A percentile compares a stretch with the other conserved stretches of the same genome.
Evolutionary conservation across 2,888 invertebrate genomes (phyloP).

Genomic region (Drosophila hamatofila): DNA sequence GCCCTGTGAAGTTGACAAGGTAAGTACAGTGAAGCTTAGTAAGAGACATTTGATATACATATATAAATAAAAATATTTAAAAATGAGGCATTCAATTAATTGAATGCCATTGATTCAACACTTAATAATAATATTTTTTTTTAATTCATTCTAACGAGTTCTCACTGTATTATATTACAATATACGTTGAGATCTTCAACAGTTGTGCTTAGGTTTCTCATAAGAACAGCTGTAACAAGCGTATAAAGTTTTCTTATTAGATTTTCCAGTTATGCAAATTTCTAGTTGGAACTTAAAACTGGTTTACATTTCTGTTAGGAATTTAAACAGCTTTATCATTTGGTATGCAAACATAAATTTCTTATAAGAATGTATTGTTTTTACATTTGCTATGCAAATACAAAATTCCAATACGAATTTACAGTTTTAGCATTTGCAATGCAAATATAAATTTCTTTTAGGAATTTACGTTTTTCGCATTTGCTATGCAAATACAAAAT

Average conservation of each 20-base stretch:
- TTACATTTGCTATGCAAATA: not conserved
- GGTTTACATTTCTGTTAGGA: not conserved
- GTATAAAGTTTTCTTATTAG: too few relatives aligned
- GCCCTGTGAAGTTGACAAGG: slow-evolving; percentile 87
- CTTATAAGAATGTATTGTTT: too few relatives aligned
- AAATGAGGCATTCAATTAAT: too few relatives aligned
- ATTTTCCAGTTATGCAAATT: not conserved
- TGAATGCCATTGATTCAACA: too few relatives aligned
- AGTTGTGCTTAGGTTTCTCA: not conserved
- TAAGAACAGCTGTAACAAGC: not conserved
- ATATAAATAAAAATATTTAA: too few relatives aligned
- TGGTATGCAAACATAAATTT: too few relatives aligned
- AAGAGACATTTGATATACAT: too few relatives aligned
- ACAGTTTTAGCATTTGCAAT: too few relatives aligned
- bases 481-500: not conserved
- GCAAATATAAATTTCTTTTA: too few relatives aligned
- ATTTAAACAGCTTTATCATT: not conserved
- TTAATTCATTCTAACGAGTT: not conserved
- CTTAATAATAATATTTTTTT: too few relatives aligned
- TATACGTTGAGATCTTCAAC: not conserved
- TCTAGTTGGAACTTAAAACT: not conserved
- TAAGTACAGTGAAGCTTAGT: not conserved
- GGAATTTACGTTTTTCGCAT: not conserved
- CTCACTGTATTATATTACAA: not conserved
- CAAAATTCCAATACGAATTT: too few relatives aligned